These are phyloP conservation scores for Typhlichthys eigenmanni DNA, from an alignment of 2,797 vertebrate species.

Conservation along the genomic window DNA sequence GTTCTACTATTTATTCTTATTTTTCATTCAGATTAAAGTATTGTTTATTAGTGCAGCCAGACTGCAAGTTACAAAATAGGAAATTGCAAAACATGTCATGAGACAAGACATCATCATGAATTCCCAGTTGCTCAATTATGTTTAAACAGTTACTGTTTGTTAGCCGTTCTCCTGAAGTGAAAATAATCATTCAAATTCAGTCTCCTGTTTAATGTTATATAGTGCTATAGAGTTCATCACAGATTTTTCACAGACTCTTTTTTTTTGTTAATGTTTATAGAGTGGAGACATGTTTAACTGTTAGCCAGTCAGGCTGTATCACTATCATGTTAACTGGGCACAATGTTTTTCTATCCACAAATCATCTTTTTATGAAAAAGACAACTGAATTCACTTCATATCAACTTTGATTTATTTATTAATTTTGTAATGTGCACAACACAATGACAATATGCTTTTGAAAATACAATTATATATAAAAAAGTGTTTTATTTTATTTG, in stretches of 20 bases:
- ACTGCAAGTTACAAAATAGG: neutral
- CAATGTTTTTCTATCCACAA: neutral
- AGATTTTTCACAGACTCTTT: neutral
- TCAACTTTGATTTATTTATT: slow-evolving; percentile 39
- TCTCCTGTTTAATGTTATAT: too few relatives aligned
- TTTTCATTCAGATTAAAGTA: slow-evolving; percentile 8
- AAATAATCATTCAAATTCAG: too few relatives aligned
- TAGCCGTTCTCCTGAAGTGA: slow-evolving; percentile 33
- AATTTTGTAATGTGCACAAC: slow-evolving; percentile 32
- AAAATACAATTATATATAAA: slow-evolving; percentile 33
- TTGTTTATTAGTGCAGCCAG: neutral
- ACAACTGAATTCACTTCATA: slow-evolving; percentile 14
- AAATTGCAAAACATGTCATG: slow-evolving; percentile 33
- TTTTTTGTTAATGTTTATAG: neutral
- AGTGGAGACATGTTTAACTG: neutral
- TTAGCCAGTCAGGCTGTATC: neutral
- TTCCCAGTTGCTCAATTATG: too few relatives aligned
- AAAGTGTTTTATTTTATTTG: slow-evolving; percentile 18
- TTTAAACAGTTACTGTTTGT: slow-evolving; percentile 1
- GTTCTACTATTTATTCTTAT: slow-evolving; percentile 5
- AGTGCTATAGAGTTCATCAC: too few relatives aligned
- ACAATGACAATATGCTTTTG: slow-evolving; percentile 29
- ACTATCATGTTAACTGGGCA: neutral
- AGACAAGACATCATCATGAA: slow-evolving; percentile 5
- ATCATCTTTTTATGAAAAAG: neutral